phyloP scores from a whole-genome alignment of 1,140 invertebrate species.

The Hyles vespertilio region DNA sequence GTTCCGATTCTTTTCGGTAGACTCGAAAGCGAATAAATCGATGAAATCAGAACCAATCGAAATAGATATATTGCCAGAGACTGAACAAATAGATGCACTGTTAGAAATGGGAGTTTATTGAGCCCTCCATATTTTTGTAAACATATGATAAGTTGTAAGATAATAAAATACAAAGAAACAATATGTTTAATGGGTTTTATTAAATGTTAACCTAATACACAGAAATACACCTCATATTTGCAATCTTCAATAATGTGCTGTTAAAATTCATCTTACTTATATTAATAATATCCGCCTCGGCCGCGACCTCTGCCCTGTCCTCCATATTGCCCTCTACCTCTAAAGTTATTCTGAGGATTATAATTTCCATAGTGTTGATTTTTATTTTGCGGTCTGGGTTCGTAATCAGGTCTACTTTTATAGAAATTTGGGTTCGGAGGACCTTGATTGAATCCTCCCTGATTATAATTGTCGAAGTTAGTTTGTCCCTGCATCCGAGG shows the following conservation, averaged over 20 bases:
- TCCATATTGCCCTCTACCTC: slow-evolving; percentile 34
- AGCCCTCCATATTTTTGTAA: neutral
- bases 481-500: slow-evolving; percentile 1
- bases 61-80: slow-evolving; percentile 66
- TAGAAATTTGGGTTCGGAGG: slow-evolving; percentile 12
- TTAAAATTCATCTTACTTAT: neutral
- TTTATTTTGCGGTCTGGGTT: slow-evolving; percentile 16
- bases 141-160: too few relatives aligned
- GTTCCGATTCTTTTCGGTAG: slow-evolving; percentile 72
- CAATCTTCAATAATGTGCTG: too few relatives aligned
- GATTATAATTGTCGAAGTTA: slow-evolving; percentile 10
- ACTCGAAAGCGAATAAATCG: slow-evolving; percentile 39
- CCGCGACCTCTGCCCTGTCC: slow-evolving; percentile 37
- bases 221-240: too few relatives aligned
- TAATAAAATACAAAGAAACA: too few relatives aligned
- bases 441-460: slow-evolving; percentile 31
- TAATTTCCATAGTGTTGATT: slow-evolving; percentile 36
- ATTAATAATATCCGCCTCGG: slow-evolving; percentile 39
- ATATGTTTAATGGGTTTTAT: neutral
- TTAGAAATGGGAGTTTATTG: slow-evolving; percentile 56
- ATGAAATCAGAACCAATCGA: slow-evolving; percentile 54
- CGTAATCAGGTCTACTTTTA: slow-evolving; percentile 25
- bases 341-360: slow-evolving; percentile 35
- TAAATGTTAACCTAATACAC: too few relatives aligned
- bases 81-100: slow-evolving; percentile 64